Percentiles rank a stretch among this genome's conserved stretches.
These are phyloP conservation scores for Panulirus ornatus DNA, from an alignment of 1,140 invertebrate genomes.

Conservation along the genomic window DNA sequence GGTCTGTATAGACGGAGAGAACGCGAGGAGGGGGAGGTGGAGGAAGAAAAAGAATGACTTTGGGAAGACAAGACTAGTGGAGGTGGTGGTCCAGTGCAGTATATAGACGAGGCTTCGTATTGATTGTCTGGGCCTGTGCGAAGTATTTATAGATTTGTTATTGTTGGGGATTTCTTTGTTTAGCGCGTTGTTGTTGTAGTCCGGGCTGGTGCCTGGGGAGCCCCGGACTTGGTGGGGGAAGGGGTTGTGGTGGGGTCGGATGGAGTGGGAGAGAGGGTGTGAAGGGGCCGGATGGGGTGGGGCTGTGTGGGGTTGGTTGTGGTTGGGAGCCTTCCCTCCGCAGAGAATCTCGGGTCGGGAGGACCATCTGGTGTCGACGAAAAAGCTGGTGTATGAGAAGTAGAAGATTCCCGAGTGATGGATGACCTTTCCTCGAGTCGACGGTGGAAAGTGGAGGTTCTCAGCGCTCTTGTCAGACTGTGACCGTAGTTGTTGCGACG, in stretches of 20 bases:
- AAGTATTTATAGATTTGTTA: constrained; percentile 24
- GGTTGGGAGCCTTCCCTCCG: too few relatives aligned
- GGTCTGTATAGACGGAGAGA: too few relatives aligned
- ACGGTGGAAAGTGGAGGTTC: too few relatives aligned
- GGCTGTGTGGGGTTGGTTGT: background rate
- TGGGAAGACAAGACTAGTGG: background rate
- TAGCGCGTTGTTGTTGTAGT: background rate
- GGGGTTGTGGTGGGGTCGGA: background rate
- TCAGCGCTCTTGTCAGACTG: too few relatives aligned
- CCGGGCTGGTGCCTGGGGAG: background rate
- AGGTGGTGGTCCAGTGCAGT: too few relatives aligned
- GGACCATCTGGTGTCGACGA: too few relatives aligned
- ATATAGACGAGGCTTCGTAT: background rate
- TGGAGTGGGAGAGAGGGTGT: background rate
- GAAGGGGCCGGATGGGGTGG: background rate
- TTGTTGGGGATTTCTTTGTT: background rate
- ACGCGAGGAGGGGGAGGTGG: background rate
- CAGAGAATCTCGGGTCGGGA: too few relatives aligned
- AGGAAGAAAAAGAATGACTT: background rate
- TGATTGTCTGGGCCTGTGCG: background rate
- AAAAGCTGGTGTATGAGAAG: too few relatives aligned
- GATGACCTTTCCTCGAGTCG: too few relatives aligned
- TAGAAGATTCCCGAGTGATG: too few relatives aligned
- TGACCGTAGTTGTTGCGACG: too few relatives aligned
- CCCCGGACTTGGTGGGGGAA: background rate